Percentiles rank a stretch among this genome's conserved stretches.
phyloP scores from a whole-genome alignment of 1,140 invertebrate genomes.

The Brachystomella parvula region DNA sequence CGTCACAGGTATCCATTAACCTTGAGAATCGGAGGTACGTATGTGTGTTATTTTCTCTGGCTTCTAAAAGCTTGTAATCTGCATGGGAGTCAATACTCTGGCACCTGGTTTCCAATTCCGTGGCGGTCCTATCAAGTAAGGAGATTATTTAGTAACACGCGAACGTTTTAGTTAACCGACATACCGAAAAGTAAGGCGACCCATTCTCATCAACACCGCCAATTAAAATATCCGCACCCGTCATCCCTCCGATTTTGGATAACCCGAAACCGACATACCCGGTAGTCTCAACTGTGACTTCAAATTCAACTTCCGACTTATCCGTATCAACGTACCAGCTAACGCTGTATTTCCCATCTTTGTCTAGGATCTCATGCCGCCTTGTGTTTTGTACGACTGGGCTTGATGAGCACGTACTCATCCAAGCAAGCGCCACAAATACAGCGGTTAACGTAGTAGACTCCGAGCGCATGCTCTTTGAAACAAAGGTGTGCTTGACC shows the following conservation, averaged over 20 bases:
- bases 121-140: constrained; percentile 53
- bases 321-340: neutral
- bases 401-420: too few species aligned
- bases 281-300: constrained; percentile 1
- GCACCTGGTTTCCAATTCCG: constrained; percentile 52
- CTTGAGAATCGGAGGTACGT: constrained; percentile 59
- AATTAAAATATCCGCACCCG: constrained; percentile 13
- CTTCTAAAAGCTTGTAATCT: constrained; percentile 58
- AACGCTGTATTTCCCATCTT: neutral
- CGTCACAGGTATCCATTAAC: constrained; percentile 60
- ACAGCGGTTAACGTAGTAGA: too few species aligned
- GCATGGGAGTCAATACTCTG: constrained; percentile 59
- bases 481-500: too few species aligned
- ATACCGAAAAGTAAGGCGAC: constrained; percentile 4
- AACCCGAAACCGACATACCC: constrained; percentile 8
- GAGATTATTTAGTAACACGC: constrained; percentile 6
- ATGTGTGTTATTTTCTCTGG: constrained; percentile 62
- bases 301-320: neutral
- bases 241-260: neutral
- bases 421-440: too few species aligned
- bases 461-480: too few species aligned
- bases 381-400: too few species aligned
- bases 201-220: constrained; percentile 8
- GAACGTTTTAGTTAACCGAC: neutral
- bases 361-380: too few species aligned